Percentiles rank a stretch among this genome's conserved stretches.
Evolutionary conservation across 2,888 invertebrate species (phyloP).

Genomic region (Abscondita cerata): DNA sequence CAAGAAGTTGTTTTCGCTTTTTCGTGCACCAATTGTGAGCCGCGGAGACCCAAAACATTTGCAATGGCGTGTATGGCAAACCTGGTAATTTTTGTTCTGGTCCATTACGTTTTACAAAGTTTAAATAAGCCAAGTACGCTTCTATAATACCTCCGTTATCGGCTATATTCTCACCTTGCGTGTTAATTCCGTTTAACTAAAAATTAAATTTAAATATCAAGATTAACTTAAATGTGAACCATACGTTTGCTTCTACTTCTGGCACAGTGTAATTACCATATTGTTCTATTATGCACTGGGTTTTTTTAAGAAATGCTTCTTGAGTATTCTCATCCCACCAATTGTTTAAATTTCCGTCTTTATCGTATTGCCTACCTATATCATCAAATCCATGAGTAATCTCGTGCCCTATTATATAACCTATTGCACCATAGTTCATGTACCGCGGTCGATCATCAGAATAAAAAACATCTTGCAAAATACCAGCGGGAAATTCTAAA

Average conservation of each 20-base stretch:
- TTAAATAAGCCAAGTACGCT: conserved; percentile 83
- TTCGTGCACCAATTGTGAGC: conserved; percentile 90
- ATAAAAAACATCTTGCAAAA: conserved; percentile 86
- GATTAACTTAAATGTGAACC: too few species aligned
- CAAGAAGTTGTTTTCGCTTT: conserved; percentile 70
- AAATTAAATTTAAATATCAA: too few species aligned
- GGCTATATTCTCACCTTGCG: conserved; percentile 94
- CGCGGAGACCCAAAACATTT: conserved; percentile 84
- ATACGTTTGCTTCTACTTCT: conserved; percentile 67
- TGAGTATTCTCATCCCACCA: conserved; percentile 80
- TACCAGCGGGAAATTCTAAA: conserved; percentile 87
- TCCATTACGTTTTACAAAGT: conserved; percentile 71
- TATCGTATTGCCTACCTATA: conserved; percentile 26
- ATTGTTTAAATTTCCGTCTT: conserved; percentile 26
- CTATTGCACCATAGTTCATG: conserved; percentile 86
- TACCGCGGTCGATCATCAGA: conserved; percentile 82
- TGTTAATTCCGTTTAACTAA: conserved; percentile 88
- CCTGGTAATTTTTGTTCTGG: conserved; percentile 72
- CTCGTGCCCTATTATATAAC: conserved; percentile 86
- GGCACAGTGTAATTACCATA: conserved; percentile 84
- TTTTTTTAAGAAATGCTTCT: conserved; percentile 80
- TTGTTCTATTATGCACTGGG: conserved; percentile 87
- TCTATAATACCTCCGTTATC: conserved; percentile 94
- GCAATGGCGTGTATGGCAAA: conserved; percentile 70
- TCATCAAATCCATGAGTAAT: conserved; percentile 82